A percentile compares a stretch with the other conserved stretches of the same genome.
phyloP scores from a whole-genome alignment of 2,888 invertebrate species.

The Podabrus alpinus region DNA sequence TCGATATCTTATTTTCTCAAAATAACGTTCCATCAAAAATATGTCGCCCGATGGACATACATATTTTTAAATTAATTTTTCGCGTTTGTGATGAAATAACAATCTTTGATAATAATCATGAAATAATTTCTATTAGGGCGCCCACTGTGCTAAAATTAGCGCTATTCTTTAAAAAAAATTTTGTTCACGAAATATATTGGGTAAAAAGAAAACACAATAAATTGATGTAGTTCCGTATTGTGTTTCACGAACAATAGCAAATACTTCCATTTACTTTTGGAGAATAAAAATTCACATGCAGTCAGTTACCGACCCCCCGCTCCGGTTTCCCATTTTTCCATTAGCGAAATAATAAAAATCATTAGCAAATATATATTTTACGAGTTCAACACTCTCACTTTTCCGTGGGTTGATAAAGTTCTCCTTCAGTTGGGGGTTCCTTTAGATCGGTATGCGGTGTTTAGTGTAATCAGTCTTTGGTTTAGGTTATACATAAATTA shows the following conservation, averaged over 20 bases:
- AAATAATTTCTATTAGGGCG: not conserved
- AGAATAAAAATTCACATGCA: conserved; percentile 1
- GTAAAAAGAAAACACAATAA: conserved; percentile 7
- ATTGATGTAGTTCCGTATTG: conserved; percentile 8
- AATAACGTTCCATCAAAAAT: not conserved
- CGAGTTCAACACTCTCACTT: not conserved
- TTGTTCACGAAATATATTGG: conserved; percentile 1
- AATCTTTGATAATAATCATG: not conserved
- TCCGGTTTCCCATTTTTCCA: not conserved
- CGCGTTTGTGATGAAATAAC: not conserved
- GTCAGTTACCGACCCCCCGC: not conserved
- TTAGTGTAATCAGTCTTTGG: conserved; percentile 27
- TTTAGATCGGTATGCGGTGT: conserved; percentile 14
- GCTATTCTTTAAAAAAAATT: not conserved
- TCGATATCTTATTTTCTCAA: not conserved
- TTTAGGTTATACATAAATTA: conserved; percentile 21
- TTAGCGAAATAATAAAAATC: not conserved
- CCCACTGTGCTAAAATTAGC: not conserved
- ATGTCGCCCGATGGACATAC: too few relatives aligned
- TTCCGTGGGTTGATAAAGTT: conserved; percentile 11
- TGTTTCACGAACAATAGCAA: conserved; percentile 9
- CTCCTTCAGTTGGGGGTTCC: conserved; percentile 5
- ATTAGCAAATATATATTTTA: not conserved
- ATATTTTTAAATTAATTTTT: not conserved
- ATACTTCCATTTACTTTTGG: conserved; percentile 8